Conservation (phyloP, 2,888 invertebrate genomes). For the Bursaphelenchus okinawaensis region DNA sequence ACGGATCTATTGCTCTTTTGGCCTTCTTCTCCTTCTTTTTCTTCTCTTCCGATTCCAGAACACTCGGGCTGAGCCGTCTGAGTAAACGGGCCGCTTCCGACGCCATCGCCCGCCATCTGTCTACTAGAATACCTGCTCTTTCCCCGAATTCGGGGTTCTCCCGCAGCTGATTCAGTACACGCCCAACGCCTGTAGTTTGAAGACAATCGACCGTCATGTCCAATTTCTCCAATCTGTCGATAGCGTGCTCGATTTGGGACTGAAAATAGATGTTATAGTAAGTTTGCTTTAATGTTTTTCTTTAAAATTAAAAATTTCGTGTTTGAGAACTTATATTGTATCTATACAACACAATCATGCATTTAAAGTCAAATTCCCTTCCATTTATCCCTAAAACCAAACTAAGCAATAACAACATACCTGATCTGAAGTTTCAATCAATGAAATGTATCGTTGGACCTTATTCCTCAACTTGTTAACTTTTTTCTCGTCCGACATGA, state of each 20-base stretch:
- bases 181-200: slow-evolving; percentile 10
- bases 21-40: neutral
- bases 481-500: neutral
- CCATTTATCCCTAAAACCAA: no score
- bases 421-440: neutral
- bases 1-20: neutral
- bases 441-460: neutral
- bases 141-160: slow-evolving; percentile 1
- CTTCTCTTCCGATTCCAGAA: neutral
- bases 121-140: neutral
- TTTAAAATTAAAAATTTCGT: neutral
- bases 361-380: no score
- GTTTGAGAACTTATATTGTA: neutral
- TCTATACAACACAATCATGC: no score
- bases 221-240: slow-evolving; percentile 1
- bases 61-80: neutral
- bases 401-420: neutral
- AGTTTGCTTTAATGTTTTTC: no score
- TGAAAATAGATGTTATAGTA: no score
- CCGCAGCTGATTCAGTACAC: neutral
- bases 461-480: neutral
- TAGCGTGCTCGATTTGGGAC: slow-evolving; percentile 1
- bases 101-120: slow-evolving; percentile 8
- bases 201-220: slow-evolving; percentile 5
- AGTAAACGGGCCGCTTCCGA: neutral